Evolutionary conservation across 2,113 vertebrate species (phyloP).

Genomic region (Sardina pilchardus): DNA sequence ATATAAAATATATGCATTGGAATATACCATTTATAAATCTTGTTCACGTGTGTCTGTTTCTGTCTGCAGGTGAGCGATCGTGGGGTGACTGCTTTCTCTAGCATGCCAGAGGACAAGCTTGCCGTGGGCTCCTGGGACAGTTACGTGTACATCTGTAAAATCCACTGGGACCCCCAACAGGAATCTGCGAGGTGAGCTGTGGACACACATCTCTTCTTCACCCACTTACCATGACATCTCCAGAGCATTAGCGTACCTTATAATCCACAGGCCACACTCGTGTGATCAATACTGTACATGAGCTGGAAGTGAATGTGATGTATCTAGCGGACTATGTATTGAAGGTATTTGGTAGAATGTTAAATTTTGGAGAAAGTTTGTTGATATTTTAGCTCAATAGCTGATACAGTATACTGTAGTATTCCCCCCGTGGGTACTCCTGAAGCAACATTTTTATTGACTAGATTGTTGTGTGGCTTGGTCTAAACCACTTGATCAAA

Average conservation of each 20-base stretch:
- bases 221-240: not conserved
- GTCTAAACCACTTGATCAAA: too few relatives aligned
- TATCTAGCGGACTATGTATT: not conserved
- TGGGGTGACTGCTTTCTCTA: conserved; percentile 53
- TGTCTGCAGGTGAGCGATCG: conserved; percentile 53
- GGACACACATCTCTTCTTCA: not conserved
- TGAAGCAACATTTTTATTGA: too few relatives aligned
- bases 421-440: too few relatives aligned
- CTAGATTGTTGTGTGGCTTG: too few relatives aligned
- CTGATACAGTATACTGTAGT: too few relatives aligned
- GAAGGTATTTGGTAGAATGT: too few relatives aligned
- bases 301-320: not conserved
- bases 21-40: not conserved
- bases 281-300: not conserved
- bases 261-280: not conserved
- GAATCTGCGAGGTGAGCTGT: conserved; percentile 48
- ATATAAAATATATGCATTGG: too few relatives aligned
- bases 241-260: not conserved
- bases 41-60: conserved; percentile 21
- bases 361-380: not conserved
- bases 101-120: conserved; percentile 57
- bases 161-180: conserved; percentile 55
- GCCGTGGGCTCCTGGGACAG: conserved; percentile 55
- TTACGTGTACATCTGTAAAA: conserved; percentile 61
- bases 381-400: not conserved